Base-by-base conservation (phyloP, 2,113 vertebrate species). In the Sus scrofa region DNA sequence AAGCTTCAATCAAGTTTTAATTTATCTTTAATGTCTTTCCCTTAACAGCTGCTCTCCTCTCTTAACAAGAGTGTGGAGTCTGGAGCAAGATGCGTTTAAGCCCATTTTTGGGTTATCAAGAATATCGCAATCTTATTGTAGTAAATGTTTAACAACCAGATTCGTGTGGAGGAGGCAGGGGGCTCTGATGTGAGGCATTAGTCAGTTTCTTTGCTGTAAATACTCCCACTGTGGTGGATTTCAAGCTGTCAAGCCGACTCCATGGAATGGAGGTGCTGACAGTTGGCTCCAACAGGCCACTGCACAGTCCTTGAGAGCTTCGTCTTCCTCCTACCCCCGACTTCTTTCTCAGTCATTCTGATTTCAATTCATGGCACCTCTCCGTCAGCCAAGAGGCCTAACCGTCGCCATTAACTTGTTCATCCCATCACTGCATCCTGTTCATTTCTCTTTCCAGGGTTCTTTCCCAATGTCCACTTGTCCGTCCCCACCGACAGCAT, bases 11-110 rank as follows among this genome's bases (percentile, higher is more conserved):
- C 37, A 54, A 19, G 20, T 54, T 77, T 94, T 86, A 82, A 68
- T 93, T 94, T 54, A 4, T 79, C 39, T 71, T 65, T 74, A 68
- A 58, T 34, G 58, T 71, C 63, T 86, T 79, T 37, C 50, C 34
- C 70, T 85, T 50, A 79, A 70, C 30, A 70, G 19, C 65, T 60
- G 30, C 18, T 91, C 30, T 95, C 84, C 70, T 88, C 13, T 92
- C 56, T 77, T 34, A 88, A 91, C 1, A 52, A 68, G 92, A n/a
- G 86, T 93, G 86, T 70, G 34, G 67, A 74, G 50, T 65, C 56
- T 90, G 44, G 78, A 89, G 24, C 60, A 26, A 24, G 71, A n/a
- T 30, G 30, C 16, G 9, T 56, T 58, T 75, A 65, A 75, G 70
- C 20, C 4, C n/a, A 7, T 56, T 81, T 81, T 62, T 13, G 71